Base-by-base conservation (phyloP, 2,888 invertebrate genomes). In the Theretra japonica region DNA sequence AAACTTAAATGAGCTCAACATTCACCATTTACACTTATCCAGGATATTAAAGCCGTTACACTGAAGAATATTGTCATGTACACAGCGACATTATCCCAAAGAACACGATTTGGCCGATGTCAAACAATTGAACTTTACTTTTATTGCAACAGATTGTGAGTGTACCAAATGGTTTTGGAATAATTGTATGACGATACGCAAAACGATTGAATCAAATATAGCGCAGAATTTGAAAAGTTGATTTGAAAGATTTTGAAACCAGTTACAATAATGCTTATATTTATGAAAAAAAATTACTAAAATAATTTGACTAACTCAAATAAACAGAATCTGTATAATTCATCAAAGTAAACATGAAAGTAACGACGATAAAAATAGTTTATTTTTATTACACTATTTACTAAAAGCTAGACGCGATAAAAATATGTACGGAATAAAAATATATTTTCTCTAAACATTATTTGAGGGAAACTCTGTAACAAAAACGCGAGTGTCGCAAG, bases 101-200 rank as follows among this genome's bases (percentile, higher is more conserved):
- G 48, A 65, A 65, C 65, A 48, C 65, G 48, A 65, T 41, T 65
- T 65, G 23, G 65, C 65, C 41, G 65, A 65, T 65, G 65, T 65
- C 65, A 48, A 65, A 48, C 65, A 65, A 65, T 48, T 65, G 48
- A 65, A 65, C 65, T 65, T 65, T 23, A 65, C 48, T 65, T 65
- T 65, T 65, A 65, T 65, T 65, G 41, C 65, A 41, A 6, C n/a
- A 48, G 48, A 21, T 48, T 23, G 23, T 21, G 23, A 48, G 41
- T 48, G 48, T 48, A 30, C 19, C 1, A 60, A 62, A 62, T 41
- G 33, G 41, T 41, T 33, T 33, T 62, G 23, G n/a, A 25, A 65
- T 65, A 65, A 65, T 65, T 65, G 41, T 21, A 23, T 17, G n/a
- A 48, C 48, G 17, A 58, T 25, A 65, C 15, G 4, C 48, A 65